These are phyloP conservation scores for Tenualosa ilisha DNA, from an alignment of 2,797 vertebrate species.

Conservation along the genomic window DNA sequence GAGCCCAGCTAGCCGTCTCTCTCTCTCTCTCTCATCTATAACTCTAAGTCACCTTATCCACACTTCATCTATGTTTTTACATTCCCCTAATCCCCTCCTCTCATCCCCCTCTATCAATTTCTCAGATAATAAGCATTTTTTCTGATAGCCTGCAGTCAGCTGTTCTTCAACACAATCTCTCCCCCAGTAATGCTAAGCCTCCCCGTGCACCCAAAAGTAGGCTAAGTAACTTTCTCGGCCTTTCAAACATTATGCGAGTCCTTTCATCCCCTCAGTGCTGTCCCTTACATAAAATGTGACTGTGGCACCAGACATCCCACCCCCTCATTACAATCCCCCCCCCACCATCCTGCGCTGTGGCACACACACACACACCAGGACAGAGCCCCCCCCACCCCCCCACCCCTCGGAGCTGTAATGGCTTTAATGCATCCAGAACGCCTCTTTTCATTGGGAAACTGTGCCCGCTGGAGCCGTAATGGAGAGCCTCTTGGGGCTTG, in stretches of 20 bases:
- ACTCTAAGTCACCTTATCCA: not conserved
- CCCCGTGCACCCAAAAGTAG: not conserved
- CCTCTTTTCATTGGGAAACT: slow-evolving; percentile 41
- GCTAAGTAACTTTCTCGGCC: not conserved
- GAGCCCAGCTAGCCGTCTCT: too few relatives aligned
- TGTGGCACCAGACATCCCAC: not conserved
- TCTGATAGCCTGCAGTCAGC: slow-evolving; percentile 13
- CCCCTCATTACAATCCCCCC: not conserved
- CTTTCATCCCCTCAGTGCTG: not conserved
- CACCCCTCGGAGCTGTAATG: slow-evolving; percentile 33
- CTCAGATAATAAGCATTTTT: not conserved
- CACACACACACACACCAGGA: not conserved
- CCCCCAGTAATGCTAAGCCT: slow-evolving; percentile 9
- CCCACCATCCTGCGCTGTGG: not conserved
- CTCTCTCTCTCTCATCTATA: not conserved
- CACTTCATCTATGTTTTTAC: slow-evolving; percentile 1
- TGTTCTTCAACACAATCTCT: slow-evolving; percentile 10
- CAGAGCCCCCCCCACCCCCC: slow-evolving; percentile 21
- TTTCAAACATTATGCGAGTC: not conserved
- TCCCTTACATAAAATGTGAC: not conserved
- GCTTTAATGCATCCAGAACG: slow-evolving; percentile 39
- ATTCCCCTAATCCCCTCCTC: not conserved
- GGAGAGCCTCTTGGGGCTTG: not conserved
- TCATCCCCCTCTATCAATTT: not conserved
- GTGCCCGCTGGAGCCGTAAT: slow-evolving; percentile 25